Evolutionary conservation across 2,113 vertebrate genomes (phyloP).

Genomic region (Butorides virescens): DNA sequence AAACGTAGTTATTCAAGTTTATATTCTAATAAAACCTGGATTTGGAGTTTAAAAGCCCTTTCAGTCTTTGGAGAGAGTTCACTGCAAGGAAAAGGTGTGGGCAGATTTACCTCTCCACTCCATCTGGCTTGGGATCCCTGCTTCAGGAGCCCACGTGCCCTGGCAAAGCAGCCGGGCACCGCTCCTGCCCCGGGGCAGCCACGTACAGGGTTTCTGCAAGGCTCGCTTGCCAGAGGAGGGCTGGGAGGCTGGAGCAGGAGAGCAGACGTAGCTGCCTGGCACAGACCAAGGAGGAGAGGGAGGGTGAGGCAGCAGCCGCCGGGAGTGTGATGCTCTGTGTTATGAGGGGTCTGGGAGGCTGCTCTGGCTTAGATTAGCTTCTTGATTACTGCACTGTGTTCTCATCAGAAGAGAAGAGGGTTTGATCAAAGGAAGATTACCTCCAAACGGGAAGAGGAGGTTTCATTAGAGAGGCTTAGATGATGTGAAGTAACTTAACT

Average conservation of each 20-base stretch:
- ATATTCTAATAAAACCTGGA: background rate
- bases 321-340: background rate
- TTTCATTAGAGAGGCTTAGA: constrained; percentile 56
- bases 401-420: constrained; percentile 59
- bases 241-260: background rate
- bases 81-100: background rate
- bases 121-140: background rate
- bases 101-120: background rate
- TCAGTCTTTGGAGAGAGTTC: background rate
- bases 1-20: background rate
- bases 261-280: background rate
- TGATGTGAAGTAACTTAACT: constrained; percentile 23
- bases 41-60: background rate
- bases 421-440: constrained; percentile 63
- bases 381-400: constrained; percentile 45
- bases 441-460: background rate
- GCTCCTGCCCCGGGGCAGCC: background rate
- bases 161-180: background rate
- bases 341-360: background rate
- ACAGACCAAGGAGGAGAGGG: background rate
- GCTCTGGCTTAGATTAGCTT: constrained; percentile 35
- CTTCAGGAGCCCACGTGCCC: background rate
- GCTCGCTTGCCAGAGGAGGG: background rate
- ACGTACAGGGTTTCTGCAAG: rapidly evolving
- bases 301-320: rapidly evolving